Evolutionary conservation across 2,888 invertebrate genomes (phyloP).

Genomic region (Pachymerium ferrugineum): DNA sequence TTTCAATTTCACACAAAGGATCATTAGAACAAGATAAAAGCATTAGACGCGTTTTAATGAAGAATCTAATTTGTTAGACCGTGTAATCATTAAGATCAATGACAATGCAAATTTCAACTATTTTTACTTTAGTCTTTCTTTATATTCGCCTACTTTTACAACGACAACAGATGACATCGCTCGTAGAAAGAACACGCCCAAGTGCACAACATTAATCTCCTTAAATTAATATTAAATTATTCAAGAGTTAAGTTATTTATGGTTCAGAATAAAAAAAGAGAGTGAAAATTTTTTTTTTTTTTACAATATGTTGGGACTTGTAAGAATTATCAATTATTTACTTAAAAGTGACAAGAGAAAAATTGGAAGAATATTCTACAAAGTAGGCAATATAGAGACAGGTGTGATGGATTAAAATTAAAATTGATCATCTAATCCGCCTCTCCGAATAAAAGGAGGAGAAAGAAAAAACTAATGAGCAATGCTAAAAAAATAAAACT

Average conservation of each 20-base stretch:
- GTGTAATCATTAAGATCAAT: slow-evolving; percentile 11
- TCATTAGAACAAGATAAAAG: too few species aligned
- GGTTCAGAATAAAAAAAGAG: background rate
- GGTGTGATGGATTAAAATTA: slow-evolving; percentile 5
- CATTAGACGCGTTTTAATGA: too few species aligned
- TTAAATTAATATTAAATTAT: slow-evolving; percentile 27
- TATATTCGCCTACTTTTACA: background rate
- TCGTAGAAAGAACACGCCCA: slow-evolving; percentile 23
- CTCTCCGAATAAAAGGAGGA: background rate
- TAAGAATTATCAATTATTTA: background rate
- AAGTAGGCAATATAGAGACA: background rate
- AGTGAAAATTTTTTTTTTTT: background rate
- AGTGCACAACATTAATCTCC: slow-evolving; percentile 8
- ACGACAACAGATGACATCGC: slow-evolving; percentile 21
- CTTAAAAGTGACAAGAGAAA: background rate
- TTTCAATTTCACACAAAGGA: too few species aligned
- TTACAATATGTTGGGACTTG: background rate
- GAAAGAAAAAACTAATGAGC: background rate
- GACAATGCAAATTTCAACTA: background rate
- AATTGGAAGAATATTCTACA: background rate
- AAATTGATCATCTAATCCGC: background rate
- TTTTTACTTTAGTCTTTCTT: background rate
- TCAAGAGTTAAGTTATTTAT: slow-evolving; percentile 17
- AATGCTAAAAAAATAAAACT: background rate
- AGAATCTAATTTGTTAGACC: background rate